Base-by-base conservation (phyloP, 2,888 invertebrate species). In the Chaetoderma sp. region DNA sequence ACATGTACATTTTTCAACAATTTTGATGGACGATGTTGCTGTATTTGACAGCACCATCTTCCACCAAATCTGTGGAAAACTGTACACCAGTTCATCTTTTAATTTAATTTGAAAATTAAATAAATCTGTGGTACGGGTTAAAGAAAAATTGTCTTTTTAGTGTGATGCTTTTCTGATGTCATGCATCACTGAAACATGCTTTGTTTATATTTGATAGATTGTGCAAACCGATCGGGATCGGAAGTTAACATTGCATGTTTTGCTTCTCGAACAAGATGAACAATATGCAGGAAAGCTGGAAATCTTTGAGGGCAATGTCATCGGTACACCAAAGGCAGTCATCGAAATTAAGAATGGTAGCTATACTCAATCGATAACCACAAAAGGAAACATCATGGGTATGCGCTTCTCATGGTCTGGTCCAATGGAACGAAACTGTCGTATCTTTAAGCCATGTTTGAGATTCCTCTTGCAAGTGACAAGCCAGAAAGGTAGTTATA, bases 161-260 rank as follows among this genome's bases (percentile, higher is more conserved):
- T n/a, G n/a, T n/a, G n/a, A n/a, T n/a, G n/a, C n/a, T n/a, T n/a
- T 5, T 4, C 42, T 42, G 42, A 18, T 10, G 10, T 36, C 39
- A 36, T 32, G 8, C 30, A 18, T 6, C 36, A 33, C 1, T 56
- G 21, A 56, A 8, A 56, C 33, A 10, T 33, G 32, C 18, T 1
- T 18, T 33, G 44, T 50, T 27, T 39, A 2, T 49, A 4, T 49
- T 8, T 6, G 18, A 25, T 27, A 49, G 49, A 52, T 8, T n/a
- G 16, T 52, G 4, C 13, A n/a, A 23, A 76, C 80, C 8, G n/a
- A 28, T 1, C 4, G 4, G 18, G 94, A 93, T 5, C 93, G 94
- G 78, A 91, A 93, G 2, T 86, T 98, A 33, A 96, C 97, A 0
- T 88, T 97, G 47, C 93, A 93, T 80, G 93, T 96, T 80, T 89